Evolutionary conservation across 2,797 vertebrate genomes (phyloP), one percentile per base, ranked within the genome.

Genomic region (Gymnothorax javanicus): DNA sequence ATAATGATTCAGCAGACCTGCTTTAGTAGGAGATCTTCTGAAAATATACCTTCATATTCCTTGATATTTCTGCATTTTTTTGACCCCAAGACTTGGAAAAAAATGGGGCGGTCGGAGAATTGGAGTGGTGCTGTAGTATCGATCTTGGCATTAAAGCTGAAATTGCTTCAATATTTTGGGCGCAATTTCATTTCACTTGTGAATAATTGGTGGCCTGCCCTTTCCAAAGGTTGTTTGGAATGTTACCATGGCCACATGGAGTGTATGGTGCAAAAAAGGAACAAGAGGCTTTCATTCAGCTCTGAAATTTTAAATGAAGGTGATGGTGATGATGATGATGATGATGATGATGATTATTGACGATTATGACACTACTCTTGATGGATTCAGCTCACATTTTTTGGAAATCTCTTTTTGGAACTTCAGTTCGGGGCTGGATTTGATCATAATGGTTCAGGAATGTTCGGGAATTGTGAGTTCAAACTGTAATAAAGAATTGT

Each of bases 1-100:
- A 57, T 90, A 85, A 85, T 90, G 89, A 91, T 93, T 93, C 90
- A 87, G 12, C 84, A 84, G 64, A 20, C 92, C 90, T 89, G 89
- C 71, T 79, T 88, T 88, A 85, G 79, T 89, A 89, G 90, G 87
- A 85, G 17, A 64, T 67, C 86, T 90, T 89, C 85, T 89, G 88
- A 86, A 87, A 81, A 88, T 75, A 67, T 84, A 87, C 89, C 91
- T 90, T 87, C 62, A 87, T 43, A 33, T 13, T 54, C 82, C 85
- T 87, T 87, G 81, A 89, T 88, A 88, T 85, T 87, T 86, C 85
- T 84, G 77, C 83, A 75, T 77, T n/a, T 71, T 71, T 33, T 58
- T 0, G 33, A 50, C 25, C 9, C 20, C 59, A 52, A 64, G 20
- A 69, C 15, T 71, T 11, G n/a, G 54, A 67, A 86, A 83, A 82